Base-by-base conservation (phyloP, 2,113 vertebrate genomes). In the Triplophysa tibetana region DNA sequence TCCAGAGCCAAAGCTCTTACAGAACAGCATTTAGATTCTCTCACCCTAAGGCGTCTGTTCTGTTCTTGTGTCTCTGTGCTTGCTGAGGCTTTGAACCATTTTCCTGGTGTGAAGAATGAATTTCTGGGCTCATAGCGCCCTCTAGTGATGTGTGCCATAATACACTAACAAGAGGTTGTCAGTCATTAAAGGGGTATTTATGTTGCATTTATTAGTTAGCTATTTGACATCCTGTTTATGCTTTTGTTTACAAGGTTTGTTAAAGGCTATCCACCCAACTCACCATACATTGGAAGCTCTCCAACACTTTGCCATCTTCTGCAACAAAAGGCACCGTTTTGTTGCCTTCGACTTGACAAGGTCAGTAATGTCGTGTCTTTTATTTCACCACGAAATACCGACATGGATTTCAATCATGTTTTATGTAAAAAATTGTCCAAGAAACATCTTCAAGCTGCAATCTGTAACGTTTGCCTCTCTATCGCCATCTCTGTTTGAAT, bases 181-280 rank as follows among this genome's bases (percentile, higher is more conserved):
- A 12, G 43, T 45, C 2, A 11, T 10, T 43, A 43, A 43, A 43
- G 41, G 10, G 41, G 0, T 10, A 54, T 52, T 54, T 5, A 1
- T 70, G 10, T 29, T 29, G 1, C 19, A 50, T 41, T 41, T 26
- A 62, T 61, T 24, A 3, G 16, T 75, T n/a, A 48, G 5, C 17
- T 13, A 8, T 65, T 24, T 65, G 7, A 33, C 5, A 52, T 50
- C 21, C 8, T 58, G 54, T 50, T 56, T 38, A 0, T 0, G 19
- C 43, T 75, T 56, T 61, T 2, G 63, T 88, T 79, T 86, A 77
- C n/a, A 85, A 99, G 96, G 77, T 99, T 96, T 82, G 93, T 94
- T 83, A 99, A 98, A 93, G 97, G 97, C 48, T 99, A 99, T 85
- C 96, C 97, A 45, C 97, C 97, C 62, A 98, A 99, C 82, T 98